These are phyloP conservation scores for Tineola bisselliella DNA, from an alignment of 2,888 invertebrate species.

Conservation along the genomic window DNA sequence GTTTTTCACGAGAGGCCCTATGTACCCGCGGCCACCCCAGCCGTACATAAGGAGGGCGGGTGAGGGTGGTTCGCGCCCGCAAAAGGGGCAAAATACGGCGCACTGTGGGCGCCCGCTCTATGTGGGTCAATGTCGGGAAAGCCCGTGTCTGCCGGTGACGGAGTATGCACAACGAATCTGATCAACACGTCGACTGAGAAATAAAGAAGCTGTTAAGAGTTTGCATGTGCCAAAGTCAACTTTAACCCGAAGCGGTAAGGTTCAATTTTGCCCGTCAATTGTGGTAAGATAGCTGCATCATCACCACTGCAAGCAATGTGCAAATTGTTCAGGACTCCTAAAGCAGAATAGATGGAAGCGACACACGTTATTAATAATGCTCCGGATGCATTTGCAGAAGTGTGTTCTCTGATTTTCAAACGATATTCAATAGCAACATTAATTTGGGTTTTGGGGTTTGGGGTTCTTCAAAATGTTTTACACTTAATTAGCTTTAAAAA, in stretches of 20 bases:
- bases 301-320: not conserved
- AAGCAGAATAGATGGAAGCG: not conserved
- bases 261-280: conserved; percentile 19
- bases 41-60: conserved; percentile 63
- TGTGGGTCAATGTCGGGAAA: conserved; percentile 71
- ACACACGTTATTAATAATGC: not conserved
- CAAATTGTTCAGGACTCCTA: not conserved
- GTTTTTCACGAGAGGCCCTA: conserved; percentile 61
- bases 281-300: not conserved
- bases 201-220: conserved; percentile 44
- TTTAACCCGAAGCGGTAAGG: conserved; percentile 35
- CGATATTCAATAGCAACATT: too few relatives aligned
- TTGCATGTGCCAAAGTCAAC: conserved; percentile 25
- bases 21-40: conserved; percentile 55
- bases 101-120: conserved; percentile 67
- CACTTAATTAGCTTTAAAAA: too few relatives aligned
- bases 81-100: conserved; percentile 70
- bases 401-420: not conserved
- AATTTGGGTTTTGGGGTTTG: too few relatives aligned
- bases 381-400: not conserved
- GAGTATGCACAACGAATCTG: conserved; percentile 67
- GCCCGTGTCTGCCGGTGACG: conserved; percentile 68
- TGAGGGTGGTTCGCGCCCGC: conserved; percentile 65
- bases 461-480: too few relatives aligned
- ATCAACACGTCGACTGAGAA: conserved; percentile 62